Conservation (phyloP, 2,888 invertebrate genomes). For the Dryomyza anilis region DNA sequence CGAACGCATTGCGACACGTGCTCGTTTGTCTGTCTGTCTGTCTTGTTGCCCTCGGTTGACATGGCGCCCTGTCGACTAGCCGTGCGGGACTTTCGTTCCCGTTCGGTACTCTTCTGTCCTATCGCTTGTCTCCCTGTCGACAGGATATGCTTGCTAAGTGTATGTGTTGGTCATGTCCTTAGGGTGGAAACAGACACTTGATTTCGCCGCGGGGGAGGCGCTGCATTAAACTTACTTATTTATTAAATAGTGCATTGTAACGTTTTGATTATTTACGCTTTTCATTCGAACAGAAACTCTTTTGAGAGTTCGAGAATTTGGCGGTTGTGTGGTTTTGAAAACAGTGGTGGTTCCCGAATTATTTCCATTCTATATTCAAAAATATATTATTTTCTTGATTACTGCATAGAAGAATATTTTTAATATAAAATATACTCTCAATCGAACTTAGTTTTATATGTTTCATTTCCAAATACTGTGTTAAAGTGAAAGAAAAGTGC, state of each 20-base stretch:
- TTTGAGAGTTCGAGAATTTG: no score
- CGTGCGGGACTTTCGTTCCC: not conserved
- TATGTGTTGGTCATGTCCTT: not conserved
- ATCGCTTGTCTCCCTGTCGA: not conserved
- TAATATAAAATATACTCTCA: no score
- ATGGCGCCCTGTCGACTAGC: not conserved
- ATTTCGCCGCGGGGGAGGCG: not conserved
- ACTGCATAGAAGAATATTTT: no score
- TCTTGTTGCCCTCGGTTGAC: not conserved
- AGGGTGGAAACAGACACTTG: constrained; percentile 18
- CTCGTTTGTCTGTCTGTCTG: not conserved
- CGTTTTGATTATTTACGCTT: constrained; percentile 35
- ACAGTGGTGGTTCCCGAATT: no score
- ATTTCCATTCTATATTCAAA: no score
- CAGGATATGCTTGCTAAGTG: not conserved
- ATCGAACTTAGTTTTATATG: no score
- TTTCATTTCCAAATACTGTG: no score
- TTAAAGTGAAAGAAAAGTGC: no score
- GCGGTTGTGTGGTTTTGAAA: no score
- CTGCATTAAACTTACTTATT: not conserved
- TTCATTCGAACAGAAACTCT: constrained; percentile 13
- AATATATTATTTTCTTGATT: no score
- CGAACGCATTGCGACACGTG: constrained; percentile 20
- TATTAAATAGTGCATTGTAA: constrained; percentile 25
- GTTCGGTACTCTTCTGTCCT: not conserved